Evolutionary conservation across 2,888 invertebrate genomes (phyloP).

Genomic region (Xanthorhoe designata): DNA sequence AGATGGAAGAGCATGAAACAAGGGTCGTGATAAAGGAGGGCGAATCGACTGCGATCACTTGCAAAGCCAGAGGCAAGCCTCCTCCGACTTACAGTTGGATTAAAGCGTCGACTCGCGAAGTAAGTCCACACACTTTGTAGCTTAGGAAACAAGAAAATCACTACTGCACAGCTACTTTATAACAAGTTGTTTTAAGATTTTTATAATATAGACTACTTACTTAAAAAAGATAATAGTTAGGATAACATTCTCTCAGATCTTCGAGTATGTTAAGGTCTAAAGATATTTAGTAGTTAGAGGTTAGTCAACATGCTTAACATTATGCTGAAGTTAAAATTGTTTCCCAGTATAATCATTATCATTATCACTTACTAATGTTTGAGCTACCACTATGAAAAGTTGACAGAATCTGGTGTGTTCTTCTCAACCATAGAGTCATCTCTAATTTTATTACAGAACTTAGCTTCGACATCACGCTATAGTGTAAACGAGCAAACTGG

Average conservation of each 20-base stretch:
- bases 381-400: too few species aligned
- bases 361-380: too few species aligned
- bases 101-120: slow-evolving; percentile 88
- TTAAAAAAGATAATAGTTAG: too few species aligned
- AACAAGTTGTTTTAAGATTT: too few species aligned
- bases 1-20: slow-evolving; percentile 87
- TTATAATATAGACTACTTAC: too few species aligned
- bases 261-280: not conserved
- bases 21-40: slow-evolving; percentile 92
- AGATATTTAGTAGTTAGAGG: not conserved
- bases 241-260: not conserved
- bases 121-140: slow-evolving; percentile 42
- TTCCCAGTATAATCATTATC: too few species aligned
- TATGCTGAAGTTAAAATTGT: too few species aligned
- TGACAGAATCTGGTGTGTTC: not conserved
- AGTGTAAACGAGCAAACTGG: slow-evolving; percentile 90
- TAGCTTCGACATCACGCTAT: slow-evolving; percentile 87
- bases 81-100: slow-evolving; percentile 94
- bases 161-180: not conserved
- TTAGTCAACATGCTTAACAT: too few species aligned
- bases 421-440: not conserved
- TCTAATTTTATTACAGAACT: slow-evolving; percentile 78
- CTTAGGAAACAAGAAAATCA: not conserved
- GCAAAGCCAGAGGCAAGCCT: slow-evolving; percentile 94
- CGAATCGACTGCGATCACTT: slow-evolving; percentile 90